Evolutionary conservation across 2,888 invertebrate genomes (phyloP).

Genomic region (Cryptocephalus primarius): DNA sequence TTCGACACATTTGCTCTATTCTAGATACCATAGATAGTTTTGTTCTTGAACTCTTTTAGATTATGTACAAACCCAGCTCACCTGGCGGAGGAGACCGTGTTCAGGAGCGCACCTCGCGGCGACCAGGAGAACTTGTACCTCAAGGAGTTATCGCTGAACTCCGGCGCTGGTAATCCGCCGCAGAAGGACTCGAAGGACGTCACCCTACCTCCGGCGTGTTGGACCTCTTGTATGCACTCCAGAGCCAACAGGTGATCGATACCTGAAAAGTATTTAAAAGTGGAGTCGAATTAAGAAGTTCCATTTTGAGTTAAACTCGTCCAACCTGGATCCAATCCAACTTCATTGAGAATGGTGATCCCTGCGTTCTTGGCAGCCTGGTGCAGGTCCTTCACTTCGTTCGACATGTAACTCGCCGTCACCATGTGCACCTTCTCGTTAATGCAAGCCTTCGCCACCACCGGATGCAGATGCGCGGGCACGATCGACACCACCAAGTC

Average conservation of each 20-base stretch:
- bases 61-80: constrained; percentile 31
- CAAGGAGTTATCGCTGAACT: constrained; percentile 82
- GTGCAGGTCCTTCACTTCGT: constrained; percentile 70
- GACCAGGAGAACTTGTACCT: constrained; percentile 96
- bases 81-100: constrained; percentile 81
- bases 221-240: constrained; percentile 91
- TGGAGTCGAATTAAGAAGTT: too few relatives aligned
- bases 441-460: constrained; percentile 79
- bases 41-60: too few relatives aligned
- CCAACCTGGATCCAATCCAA: constrained; percentile 84
- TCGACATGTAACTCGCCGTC: constrained; percentile 89
- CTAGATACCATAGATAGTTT: too few relatives aligned
- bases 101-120: constrained; percentile 84
- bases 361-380: constrained; percentile 75
- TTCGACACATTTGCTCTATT: too few relatives aligned
- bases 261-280: constrained; percentile 32
- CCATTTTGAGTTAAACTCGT: too few relatives aligned
- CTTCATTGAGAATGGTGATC: constrained; percentile 90
- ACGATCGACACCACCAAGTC: constrained; percentile 79
- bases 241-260: constrained; percentile 78
- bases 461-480: constrained; percentile 82
- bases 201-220: constrained; percentile 79
- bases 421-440: constrained; percentile 83
- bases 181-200: constrained; percentile 95
- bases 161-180: constrained; percentile 95